Percentiles rank a stretch among this genome's conserved stretches.
Evolutionary conservation across 2,113 vertebrate species (phyloP).

Genomic region (Actenoides lindsayi): DNA sequence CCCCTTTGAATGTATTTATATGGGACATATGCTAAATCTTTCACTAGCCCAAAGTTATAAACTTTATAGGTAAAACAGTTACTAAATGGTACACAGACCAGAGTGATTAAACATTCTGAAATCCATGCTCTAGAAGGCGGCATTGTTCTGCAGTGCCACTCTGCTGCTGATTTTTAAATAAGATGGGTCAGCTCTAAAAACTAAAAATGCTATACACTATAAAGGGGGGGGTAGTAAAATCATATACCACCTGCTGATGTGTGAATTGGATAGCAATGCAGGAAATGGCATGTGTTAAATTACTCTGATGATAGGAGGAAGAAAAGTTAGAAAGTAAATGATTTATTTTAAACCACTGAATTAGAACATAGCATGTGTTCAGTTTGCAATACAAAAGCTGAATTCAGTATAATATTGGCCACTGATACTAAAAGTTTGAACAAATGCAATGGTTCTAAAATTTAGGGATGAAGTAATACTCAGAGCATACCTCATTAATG

Average conservation of each 20-base stretch:
- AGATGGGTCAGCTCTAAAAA: background rate
- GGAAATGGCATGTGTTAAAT: conserved; percentile 58
- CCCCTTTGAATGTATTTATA: conserved; percentile 62
- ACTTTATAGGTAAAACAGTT: background rate
- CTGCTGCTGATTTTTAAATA: conserved; percentile 6
- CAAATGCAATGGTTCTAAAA: conserved; percentile 1
- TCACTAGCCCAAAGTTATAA: background rate
- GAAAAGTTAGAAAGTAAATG: conserved; percentile 52
- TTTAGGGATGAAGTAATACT: background rate
- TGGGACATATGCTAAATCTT: background rate
- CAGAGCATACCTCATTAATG: background rate
- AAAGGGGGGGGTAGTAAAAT: background rate
- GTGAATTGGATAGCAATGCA: conserved; percentile 66
- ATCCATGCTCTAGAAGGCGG: background rate
- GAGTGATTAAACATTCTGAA: background rate
- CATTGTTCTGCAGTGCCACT: background rate
- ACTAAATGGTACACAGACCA: conserved; percentile 17
- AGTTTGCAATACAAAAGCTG: conserved; percentile 45
- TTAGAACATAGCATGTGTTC: conserved; percentile 55
- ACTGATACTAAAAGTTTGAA: conserved; percentile 17
- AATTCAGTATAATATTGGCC: conserved; percentile 12
- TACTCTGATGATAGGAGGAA: conserved; percentile 43
- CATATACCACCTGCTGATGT: conserved; percentile 61
- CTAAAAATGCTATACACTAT: background rate
- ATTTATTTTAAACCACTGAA: conserved; percentile 58